phyloP scores from a whole-genome alignment of 2,797 vertebrate genomes.

The Poeciliopsis turneri region DNA sequence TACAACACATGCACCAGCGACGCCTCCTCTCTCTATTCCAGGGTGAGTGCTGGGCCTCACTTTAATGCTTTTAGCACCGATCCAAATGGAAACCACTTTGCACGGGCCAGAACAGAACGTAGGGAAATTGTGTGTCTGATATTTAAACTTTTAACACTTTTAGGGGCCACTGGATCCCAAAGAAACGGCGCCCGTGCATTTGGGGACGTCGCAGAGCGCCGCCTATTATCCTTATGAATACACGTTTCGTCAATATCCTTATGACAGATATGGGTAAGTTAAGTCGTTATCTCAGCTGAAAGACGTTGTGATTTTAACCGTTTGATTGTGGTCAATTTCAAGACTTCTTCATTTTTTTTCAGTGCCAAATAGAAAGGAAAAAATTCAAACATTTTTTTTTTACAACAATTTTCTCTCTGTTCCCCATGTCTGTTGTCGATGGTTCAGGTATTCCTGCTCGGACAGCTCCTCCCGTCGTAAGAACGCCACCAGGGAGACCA shows the following conservation, averaged over 20 bases:
- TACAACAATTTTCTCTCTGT: neutral
- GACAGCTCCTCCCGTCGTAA: conserved; percentile 91
- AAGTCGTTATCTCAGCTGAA: neutral
- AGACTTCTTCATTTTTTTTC: neutral
- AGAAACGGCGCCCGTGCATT: conserved; percentile 84
- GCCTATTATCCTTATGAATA: conserved; percentile 93
- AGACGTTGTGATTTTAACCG: neutral
- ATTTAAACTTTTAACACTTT: conserved; percentile 42
- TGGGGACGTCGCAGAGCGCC: conserved; percentile 84
- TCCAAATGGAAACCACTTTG: neutral
- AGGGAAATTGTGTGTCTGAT: neutral
- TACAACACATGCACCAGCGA: conserved; percentile 90
- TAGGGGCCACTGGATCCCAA: conserved; percentile 90
- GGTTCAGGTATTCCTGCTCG: conserved; percentile 87
- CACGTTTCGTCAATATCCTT: conserved; percentile 90
- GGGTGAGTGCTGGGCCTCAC: conserved; percentile 78
- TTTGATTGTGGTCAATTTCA: neutral
- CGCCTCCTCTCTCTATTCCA: conserved; percentile 87
- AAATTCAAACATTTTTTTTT: neutral
- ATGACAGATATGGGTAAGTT: conserved; percentile 90
- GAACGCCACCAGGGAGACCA: conserved; percentile 94
- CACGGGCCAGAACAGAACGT: neutral
- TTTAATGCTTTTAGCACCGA: neutral
- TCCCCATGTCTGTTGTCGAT: neutral
- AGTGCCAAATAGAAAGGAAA: neutral